Percentiles rank a stretch among this genome's conserved stretches.
These are phyloP conservation scores for Phacellophora camtschatica DNA, from an alignment of 30 jellyfish, hydroid and myxozoan genomes.

Conservation along the genomic window DNA sequence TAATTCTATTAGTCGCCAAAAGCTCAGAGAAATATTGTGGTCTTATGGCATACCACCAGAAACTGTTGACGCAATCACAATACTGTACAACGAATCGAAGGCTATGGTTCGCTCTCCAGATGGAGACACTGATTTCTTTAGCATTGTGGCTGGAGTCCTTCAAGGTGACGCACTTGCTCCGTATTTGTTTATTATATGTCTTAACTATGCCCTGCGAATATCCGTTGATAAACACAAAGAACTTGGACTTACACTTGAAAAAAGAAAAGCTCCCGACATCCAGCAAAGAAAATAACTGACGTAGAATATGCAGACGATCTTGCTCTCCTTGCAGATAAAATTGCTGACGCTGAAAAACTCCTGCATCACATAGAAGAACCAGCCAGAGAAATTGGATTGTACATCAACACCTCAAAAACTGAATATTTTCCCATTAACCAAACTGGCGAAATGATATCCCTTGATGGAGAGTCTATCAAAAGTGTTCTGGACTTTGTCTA, in stretches of 20 bases:
- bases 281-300: not conserved
- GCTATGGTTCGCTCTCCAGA: constrained; percentile 12
- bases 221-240: not conserved
- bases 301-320: constrained; percentile 24
- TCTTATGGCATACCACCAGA: constrained; percentile 8
- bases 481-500: not conserved
- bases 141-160: constrained; percentile 24
- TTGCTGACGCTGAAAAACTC: not conserved
- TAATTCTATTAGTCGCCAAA: not conserved
- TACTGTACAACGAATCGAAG: not conserved
- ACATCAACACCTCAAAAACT: not conserved
- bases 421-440: not conserved
- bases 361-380: not conserved
- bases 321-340: constrained; percentile 6
- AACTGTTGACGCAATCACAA: constrained; percentile 5
- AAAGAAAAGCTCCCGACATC: not conserved
- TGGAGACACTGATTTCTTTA: constrained; percentile 24
- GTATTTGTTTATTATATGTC: not conserved
- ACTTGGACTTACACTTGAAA: constrained; percentile 5
- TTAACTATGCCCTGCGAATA: too few relatives aligned
- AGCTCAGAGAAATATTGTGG: not conserved
- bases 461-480: not conserved
- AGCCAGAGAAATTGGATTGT: constrained; percentile 6
- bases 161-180: constrained; percentile 50
- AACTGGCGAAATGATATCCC: not conserved